phyloP scores from a whole-genome alignment of 2,797 vertebrate genomes.

The Lithobates pipiens region DNA sequence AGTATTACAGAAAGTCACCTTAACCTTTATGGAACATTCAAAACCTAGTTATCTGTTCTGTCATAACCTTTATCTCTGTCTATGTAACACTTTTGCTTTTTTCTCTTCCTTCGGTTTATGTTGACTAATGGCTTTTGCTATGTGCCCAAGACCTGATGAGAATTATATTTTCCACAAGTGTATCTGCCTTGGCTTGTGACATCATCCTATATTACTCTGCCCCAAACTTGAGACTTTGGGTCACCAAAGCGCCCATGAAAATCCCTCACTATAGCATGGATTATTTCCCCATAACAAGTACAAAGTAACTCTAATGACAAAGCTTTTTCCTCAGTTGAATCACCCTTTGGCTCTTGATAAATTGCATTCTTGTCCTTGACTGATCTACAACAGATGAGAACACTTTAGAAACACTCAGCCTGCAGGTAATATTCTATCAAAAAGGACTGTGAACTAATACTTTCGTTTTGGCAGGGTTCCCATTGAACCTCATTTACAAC shows the following conservation, averaged over 20 bases:
- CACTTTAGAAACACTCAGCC: conserved; percentile 19
- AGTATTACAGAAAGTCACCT: not conserved
- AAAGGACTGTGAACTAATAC: not conserved
- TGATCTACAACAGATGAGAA: conserved; percentile 33
- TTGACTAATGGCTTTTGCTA: not conserved
- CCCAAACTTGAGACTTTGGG: conserved; percentile 3
- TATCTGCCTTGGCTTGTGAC: not conserved
- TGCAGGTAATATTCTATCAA: conserved; percentile 20
- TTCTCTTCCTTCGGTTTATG: not conserved
- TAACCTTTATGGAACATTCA: not conserved
- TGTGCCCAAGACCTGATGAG: not conserved
- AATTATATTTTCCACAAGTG: not conserved
- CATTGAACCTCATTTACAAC: too few species aligned
- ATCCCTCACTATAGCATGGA: conserved; percentile 16
- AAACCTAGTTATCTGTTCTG: not conserved
- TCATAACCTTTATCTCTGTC: not conserved
- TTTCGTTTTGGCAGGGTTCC: too few species aligned
- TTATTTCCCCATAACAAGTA: conserved; percentile 24
- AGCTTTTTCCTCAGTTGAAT: conserved; percentile 38
- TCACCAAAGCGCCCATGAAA: conserved; percentile 7
- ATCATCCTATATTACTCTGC: not conserved
- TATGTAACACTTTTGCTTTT: not conserved
- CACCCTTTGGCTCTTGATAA: conserved; percentile 30
- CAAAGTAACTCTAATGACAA: conserved; percentile 25
- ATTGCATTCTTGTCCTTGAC: conserved; percentile 33